A percentile compares a stretch with the other conserved stretches of the same genome.
Evolutionary conservation across 2,888 invertebrate genomes (phyloP).

Genomic region (Ichneumoninae sp.): DNA sequence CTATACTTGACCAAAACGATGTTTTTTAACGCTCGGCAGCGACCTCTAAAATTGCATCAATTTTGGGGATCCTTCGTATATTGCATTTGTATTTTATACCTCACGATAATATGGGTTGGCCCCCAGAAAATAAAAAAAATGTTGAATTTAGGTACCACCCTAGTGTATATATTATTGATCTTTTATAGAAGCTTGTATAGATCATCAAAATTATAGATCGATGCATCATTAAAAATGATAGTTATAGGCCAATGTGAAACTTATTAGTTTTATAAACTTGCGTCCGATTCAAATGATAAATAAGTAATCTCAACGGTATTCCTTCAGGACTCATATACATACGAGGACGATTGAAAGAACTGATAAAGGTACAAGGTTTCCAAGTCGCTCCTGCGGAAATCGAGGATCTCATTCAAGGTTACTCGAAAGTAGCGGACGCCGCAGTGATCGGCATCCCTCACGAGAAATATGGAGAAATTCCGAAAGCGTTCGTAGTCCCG

Average conservation of each 20-base stretch:
- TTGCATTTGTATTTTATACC: too few species aligned
- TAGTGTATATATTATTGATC: neutral
- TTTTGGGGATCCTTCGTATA: too few species aligned
- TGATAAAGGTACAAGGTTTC: slow-evolving; percentile 92
- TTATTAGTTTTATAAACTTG: too few species aligned
- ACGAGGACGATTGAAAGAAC: slow-evolving; percentile 92
- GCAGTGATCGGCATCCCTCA: slow-evolving; percentile 92
- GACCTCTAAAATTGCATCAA: too few species aligned
- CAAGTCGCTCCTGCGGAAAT: slow-evolving; percentile 94
- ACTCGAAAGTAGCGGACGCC: slow-evolving; percentile 90
- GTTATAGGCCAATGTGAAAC: too few species aligned
- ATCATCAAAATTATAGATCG: neutral
- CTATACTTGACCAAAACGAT: too few species aligned
- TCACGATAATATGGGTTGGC: too few species aligned
- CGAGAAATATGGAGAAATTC: slow-evolving; percentile 88
- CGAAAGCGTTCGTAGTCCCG: slow-evolving; percentile 89
- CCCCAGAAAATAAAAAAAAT: too few species aligned
- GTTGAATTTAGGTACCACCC: too few species aligned
- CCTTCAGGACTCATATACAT: slow-evolving; percentile 86
- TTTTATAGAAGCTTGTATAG: neutral
- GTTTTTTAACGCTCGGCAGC: too few species aligned
- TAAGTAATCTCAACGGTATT: neutral
- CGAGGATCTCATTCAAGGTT: slow-evolving; percentile 89
- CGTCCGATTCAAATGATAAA: slow-evolving; percentile 14
- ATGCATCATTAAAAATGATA: neutral